These are phyloP conservation scores for Caenorhabditis remanei DNA, from an alignment of 1,140 invertebrate genomes.

Conservation along the genomic window DNA sequence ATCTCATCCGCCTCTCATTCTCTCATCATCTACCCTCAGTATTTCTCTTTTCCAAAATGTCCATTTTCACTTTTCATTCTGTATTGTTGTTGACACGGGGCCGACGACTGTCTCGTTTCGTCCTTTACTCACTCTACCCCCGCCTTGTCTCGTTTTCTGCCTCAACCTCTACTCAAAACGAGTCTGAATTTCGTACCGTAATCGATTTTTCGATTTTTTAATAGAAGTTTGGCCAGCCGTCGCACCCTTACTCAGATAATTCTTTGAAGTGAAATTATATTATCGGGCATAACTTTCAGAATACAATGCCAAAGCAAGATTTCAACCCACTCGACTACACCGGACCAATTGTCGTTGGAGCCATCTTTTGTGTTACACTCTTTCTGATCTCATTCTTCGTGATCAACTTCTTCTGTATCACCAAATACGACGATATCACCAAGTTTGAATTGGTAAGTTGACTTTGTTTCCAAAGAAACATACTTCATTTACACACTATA, in stretches of 20 bases:
- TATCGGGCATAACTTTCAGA: too few relatives aligned
- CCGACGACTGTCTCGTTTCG: slow-evolving; percentile 28
- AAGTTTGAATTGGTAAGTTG: slow-evolving; percentile 73
- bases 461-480: background rate
- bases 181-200: background rate
- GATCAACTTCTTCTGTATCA: slow-evolving; percentile 76
- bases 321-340: slow-evolving; percentile 74
- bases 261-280: too few relatives aligned
- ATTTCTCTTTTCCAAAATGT: slow-evolving; percentile 29
- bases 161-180: background rate
- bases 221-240: too few relatives aligned
- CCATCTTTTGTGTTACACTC: slow-evolving; percentile 70
- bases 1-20: background rate
- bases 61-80: slow-evolving; percentile 50
- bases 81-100: slow-evolving; percentile 29
- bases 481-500: background rate
- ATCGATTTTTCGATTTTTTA: slow-evolving; percentile 6
- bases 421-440: slow-evolving; percentile 74
- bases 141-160: background rate
- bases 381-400: slow-evolving; percentile 73
- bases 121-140: slow-evolving; percentile 4
- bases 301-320: slow-evolving; percentile 73
- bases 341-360: slow-evolving; percentile 71
- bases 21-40: too few relatives aligned
- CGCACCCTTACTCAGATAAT: too few relatives aligned